Percentiles rank a stretch among this genome's conserved stretches.
phyloP scores from a whole-genome alignment of 2,113 vertebrate species.

The Canis aureus region DNA sequence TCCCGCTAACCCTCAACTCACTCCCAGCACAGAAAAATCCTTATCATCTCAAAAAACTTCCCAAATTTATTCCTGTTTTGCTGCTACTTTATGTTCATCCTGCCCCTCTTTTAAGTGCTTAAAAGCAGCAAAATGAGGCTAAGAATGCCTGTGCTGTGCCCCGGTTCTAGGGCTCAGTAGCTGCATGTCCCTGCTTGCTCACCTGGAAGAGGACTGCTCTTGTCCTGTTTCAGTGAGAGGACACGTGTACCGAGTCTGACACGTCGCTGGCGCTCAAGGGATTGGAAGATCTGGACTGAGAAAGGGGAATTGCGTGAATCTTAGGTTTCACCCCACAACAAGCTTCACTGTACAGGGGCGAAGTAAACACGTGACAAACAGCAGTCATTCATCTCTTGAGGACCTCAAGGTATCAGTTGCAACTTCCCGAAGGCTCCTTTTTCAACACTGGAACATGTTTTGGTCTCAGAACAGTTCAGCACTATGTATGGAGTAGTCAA shows the following conservation, averaged over 20 bases:
- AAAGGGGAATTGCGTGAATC: background rate
- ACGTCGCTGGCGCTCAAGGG: background rate
- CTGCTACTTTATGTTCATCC: background rate
- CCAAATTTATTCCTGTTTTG: background rate
- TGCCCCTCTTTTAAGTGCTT: background rate
- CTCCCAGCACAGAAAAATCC: background rate
- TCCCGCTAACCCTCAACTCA: background rate
- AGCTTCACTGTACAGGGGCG: background rate
- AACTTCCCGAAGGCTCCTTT: background rate
- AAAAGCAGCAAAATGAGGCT: background rate
- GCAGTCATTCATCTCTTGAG: background rate
- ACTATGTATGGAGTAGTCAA: background rate
- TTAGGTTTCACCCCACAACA: background rate
- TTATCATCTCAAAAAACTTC: background rate
- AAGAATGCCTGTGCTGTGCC: background rate
- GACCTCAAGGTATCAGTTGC: background rate
- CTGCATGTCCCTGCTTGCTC: background rate
- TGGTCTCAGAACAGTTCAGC: background rate
- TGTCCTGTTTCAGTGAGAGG: background rate
- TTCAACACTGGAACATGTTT: background rate
- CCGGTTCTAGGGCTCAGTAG: background rate
- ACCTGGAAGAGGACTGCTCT: background rate
- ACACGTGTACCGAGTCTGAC: background rate
- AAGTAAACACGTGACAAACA: background rate
- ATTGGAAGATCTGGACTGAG: background rate